Percentiles rank a stretch among this genome's conserved stretches.
Conservation (phyloP, 2,888 invertebrate genomes). For the Neoascia interrupta region DNA sequence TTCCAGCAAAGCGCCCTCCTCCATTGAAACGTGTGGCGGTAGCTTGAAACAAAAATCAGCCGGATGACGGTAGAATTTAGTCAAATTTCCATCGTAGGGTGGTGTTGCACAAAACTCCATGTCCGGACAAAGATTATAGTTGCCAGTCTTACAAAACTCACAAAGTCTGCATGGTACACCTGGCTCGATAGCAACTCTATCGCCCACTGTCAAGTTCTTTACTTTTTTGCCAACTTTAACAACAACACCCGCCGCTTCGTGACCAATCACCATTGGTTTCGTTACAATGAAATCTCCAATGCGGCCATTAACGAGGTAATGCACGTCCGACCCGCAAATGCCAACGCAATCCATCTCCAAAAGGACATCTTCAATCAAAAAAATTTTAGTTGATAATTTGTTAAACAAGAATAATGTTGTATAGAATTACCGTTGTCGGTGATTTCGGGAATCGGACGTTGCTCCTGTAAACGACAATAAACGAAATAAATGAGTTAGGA, state of each 20-base stretch:
- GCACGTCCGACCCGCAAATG: conserved; percentile 98
- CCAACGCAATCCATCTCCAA: conserved; percentile 94
- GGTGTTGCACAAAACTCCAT: conserved; percentile 97
- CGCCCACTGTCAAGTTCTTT: conserved; percentile 86
- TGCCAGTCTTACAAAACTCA: conserved; percentile 89
- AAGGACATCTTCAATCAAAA: conserved; percentile 79
- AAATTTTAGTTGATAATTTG: too few species aligned
- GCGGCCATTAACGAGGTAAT: conserved; percentile 91
- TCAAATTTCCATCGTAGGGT: conserved; percentile 93
- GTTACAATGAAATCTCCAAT: conserved; percentile 93
- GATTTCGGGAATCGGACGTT: conserved; percentile 89
- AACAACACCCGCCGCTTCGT: conserved; percentile 93
- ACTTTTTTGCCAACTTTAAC: conserved; percentile 87
- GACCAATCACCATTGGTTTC: conserved; percentile 96
- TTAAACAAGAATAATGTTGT: neutral
- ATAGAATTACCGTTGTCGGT: conserved; percentile 85
- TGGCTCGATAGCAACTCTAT: conserved; percentile 96
- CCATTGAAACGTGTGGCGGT: conserved; percentile 92
- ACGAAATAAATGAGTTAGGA: neutral
- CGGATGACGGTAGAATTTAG: conserved; percentile 92
- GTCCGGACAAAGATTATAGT: conserved; percentile 94
- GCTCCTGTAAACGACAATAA: conserved; percentile 83
- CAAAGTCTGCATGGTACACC: conserved; percentile 94
- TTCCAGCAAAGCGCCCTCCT: conserved; percentile 96
- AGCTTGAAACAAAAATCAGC: conserved; percentile 94